These are phyloP conservation scores for Cercopithecus mona DNA, from an alignment of 2,113 vertebrate species.

Conservation along the genomic window DNA sequence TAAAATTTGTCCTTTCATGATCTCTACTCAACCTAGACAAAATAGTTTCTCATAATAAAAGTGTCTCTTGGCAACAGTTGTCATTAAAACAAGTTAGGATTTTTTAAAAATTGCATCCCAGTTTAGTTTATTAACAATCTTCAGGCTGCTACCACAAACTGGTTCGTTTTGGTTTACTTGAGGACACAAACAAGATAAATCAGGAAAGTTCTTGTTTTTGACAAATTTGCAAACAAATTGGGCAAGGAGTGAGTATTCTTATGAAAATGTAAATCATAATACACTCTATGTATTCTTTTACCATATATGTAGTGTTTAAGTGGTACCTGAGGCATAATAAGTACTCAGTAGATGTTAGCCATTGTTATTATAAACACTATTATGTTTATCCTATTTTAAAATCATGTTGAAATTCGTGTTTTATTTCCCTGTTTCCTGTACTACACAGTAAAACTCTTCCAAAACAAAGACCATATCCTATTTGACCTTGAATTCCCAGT, in stretches of 20 bases:
- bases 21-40: slow-evolving; percentile 2
- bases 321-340: neutral
- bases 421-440: neutral
- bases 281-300: neutral
- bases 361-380: neutral
- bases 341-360: neutral
- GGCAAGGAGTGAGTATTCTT: neutral
- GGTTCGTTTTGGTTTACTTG: slow-evolving; percentile 41
- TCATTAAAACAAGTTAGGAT: slow-evolving; percentile 43
- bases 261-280: slow-evolving; percentile 38
- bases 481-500: neutral
- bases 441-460: neutral
- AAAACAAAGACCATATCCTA: neutral
- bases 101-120: neutral
- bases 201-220: neutral
- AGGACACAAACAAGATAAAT: neutral
- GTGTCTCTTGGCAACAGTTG: slow-evolving; percentile 25
- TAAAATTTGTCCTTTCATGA: slow-evolving; percentile 23
- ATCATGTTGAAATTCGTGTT: neutral
- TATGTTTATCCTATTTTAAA: slow-evolving; percentile 7
- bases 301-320: neutral
- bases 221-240: neutral
- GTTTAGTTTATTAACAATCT: slow-evolving; percentile 42
- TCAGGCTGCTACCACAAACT: neutral
- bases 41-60: slow-evolving; percentile 32